Conservation (phyloP, 2,113 vertebrate genomes). For the Periophthalmus modestus region DNA sequence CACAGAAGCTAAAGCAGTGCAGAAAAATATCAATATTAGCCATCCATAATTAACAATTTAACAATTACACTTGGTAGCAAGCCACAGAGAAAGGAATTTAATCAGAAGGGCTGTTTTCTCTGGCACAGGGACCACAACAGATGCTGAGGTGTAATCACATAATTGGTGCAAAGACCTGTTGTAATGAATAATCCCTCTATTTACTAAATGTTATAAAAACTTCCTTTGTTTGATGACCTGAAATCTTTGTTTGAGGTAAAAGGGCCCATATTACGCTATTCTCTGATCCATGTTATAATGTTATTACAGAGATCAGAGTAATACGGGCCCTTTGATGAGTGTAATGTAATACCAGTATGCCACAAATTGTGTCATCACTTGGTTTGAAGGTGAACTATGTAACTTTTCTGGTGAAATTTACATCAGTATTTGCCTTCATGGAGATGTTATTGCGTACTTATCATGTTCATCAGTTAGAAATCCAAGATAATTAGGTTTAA, state of each 20-base stretch:
- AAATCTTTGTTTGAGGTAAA: background rate
- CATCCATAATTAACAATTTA: background rate
- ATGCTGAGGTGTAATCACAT: background rate
- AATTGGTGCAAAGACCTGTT: background rate
- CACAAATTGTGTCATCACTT: no score
- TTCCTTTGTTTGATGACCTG: conserved; percentile 2
- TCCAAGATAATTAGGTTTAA: no score
- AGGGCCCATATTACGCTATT: no score
- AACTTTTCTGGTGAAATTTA: background rate
- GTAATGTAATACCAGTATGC: no score
- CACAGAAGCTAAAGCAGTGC: no score
- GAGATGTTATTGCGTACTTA: background rate
- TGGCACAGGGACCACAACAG: background rate
- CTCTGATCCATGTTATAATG: no score
- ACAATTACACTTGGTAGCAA: background rate
- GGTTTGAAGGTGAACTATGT: background rate
- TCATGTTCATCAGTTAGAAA: no score
- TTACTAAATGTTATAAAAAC: background rate
- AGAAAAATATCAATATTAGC: no score
- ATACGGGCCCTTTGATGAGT: no score
- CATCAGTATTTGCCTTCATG: background rate
- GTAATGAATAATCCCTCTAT: background rate
- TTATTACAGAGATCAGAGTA: no score
- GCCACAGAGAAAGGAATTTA: background rate
- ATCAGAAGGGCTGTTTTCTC: conserved; percentile 7